phyloP scores from a whole-genome alignment of 2,888 invertebrate genomes.

The Caenorhabditis sulstoni region DNA sequence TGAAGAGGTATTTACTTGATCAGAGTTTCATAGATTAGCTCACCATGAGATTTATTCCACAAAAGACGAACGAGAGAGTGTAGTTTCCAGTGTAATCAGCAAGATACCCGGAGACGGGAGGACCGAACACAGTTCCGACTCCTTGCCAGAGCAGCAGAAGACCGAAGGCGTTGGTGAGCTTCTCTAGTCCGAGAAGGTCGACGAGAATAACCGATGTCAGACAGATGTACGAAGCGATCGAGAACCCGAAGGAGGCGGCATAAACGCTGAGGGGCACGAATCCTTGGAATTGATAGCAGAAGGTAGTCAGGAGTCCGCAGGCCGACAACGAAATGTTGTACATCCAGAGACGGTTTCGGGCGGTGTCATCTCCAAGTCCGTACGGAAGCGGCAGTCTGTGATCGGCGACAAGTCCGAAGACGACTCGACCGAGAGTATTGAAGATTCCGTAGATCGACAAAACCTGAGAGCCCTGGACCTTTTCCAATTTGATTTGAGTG shows the following conservation, averaged over 20 bases:
- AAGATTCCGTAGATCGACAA: constrained; percentile 85
- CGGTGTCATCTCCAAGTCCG: constrained; percentile 84
- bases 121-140: constrained; percentile 90
- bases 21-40: constrained; percentile 12
- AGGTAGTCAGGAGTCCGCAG: constrained; percentile 91
- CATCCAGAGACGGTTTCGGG: constrained; percentile 91
- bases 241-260: constrained; percentile 84
- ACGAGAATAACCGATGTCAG: constrained; percentile 97
- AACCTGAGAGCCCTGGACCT: constrained; percentile 60
- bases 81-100: constrained; percentile 89
- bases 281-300: constrained; percentile 87
- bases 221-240: constrained; percentile 87
- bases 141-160: constrained; percentile 93
- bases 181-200: constrained; percentile 94
- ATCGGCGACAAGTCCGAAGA: constrained; percentile 86
- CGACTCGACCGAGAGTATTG: constrained; percentile 90
- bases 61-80: constrained; percentile 90
- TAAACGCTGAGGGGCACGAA: constrained; percentile 88
- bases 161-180: constrained; percentile 96
- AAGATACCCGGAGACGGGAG: constrained; percentile 89
- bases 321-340: constrained; percentile 91
- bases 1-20: background rate
- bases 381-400: constrained; percentile 82
- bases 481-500: constrained; percentile 38
- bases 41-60: constrained; percentile 84